phyloP scores from a whole-genome alignment of 2,797 vertebrate genomes.

The Coregonus suidteri region DNA sequence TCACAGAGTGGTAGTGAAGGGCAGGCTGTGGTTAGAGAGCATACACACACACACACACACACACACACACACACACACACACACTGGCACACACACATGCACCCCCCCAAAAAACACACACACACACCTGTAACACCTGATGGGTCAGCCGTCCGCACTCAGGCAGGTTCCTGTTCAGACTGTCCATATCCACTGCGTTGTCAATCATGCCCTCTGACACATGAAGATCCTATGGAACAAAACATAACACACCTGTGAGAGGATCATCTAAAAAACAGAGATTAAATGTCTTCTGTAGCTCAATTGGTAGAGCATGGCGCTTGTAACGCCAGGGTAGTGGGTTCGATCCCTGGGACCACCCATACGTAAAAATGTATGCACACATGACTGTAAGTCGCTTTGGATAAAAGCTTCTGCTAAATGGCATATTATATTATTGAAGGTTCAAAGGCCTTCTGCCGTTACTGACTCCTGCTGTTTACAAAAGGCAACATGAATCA shows the following conservation, averaged over 20 bases:
- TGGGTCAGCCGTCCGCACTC: conserved; percentile 70
- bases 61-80: too few relatives aligned
- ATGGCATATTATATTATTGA: too few relatives aligned
- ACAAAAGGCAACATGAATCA: not conserved
- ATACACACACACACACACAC: not conserved
- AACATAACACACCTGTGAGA: conserved; percentile 18
- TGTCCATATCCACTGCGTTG: conserved; percentile 78
- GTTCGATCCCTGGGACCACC: too few relatives aligned
- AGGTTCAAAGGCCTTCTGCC: not conserved
- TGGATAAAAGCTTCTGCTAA: too few relatives aligned
- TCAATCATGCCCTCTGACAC: conserved; percentile 60
- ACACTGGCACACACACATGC: too few relatives aligned
- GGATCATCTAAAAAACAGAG: not conserved
- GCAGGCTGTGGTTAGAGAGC: conserved; percentile 16
- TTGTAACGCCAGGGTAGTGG: too few relatives aligned
- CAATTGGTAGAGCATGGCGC: too few relatives aligned
- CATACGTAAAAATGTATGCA: too few relatives aligned
- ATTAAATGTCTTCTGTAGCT: not conserved
- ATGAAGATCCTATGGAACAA: conserved; percentile 69
- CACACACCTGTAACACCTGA: conserved; percentile 80
- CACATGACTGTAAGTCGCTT: too few relatives aligned
- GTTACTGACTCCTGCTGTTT: not conserved
- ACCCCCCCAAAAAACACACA: too few relatives aligned
- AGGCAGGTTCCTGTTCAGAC: conserved; percentile 69
- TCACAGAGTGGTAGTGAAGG: too few relatives aligned